Evolutionary conservation across 2,797 vertebrate genomes (phyloP).

Genomic region (Anableps anableps): DNA sequence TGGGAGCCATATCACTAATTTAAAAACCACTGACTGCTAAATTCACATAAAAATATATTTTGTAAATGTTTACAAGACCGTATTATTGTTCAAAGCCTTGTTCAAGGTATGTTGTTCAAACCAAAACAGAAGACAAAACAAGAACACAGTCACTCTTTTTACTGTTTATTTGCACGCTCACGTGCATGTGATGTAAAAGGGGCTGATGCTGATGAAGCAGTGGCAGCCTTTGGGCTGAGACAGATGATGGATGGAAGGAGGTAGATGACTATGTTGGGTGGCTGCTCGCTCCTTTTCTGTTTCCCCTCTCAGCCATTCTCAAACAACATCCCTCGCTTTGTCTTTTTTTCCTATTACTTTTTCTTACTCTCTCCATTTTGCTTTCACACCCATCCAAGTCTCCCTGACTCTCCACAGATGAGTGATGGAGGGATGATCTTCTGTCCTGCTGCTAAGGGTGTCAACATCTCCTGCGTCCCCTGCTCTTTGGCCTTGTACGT

Average conservation of each 20-base stretch:
- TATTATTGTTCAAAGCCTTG: background rate
- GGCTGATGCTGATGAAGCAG: constrained; percentile 69
- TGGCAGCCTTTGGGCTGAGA: constrained; percentile 63
- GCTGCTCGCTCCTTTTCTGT: constrained; percentile 65
- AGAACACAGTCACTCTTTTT: constrained; percentile 8
- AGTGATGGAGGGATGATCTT: constrained; percentile 57
- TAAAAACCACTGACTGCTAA: background rate
- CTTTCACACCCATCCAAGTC: constrained; percentile 31
- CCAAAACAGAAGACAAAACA: constrained; percentile 1
- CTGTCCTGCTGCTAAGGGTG: constrained; percentile 45
- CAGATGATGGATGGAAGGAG: constrained; percentile 73
- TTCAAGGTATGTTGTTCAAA: constrained; percentile 5
- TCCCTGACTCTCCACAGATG: constrained; percentile 35
- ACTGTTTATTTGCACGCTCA: background rate
- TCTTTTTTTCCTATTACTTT: constrained; percentile 14
- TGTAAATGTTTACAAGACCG: background rate
- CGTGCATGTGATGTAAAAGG: constrained; percentile 27
- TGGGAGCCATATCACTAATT: background rate
- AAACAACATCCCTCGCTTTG: constrained; percentile 5
- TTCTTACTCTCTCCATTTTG: constrained; percentile 9
- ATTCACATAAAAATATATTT: background rate
- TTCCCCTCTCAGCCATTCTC: constrained; percentile 36
- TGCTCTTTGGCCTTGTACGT: constrained; percentile 23
- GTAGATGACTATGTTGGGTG: constrained; percentile 75
- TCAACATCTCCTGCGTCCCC: constrained; percentile 48